Base-by-base conservation (phyloP, 2,113 vertebrate genomes). In the Empidonax alnorum region DNA sequence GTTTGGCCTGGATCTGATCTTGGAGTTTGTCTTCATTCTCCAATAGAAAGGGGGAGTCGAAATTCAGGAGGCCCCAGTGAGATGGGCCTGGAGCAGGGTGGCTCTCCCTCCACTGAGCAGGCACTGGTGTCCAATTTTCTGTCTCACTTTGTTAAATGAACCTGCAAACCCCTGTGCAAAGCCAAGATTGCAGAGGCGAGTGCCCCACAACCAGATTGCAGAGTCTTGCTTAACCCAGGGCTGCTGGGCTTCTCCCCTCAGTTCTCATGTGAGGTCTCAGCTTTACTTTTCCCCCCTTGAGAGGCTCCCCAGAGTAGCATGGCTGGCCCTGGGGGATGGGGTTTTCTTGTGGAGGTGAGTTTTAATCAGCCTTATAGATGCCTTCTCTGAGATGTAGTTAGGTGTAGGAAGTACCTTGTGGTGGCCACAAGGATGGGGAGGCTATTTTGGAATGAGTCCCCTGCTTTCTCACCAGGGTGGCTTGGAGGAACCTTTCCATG, bases 61-160 rank as follows among this genome's bases (percentile, higher is more conserved):
- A 68, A 85, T 46, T 58, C 46, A 31, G 46, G 85, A 83, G 67
- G 75, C 39, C 42, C 39, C 0, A 0, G 59, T 6, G 27, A 90
- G 75, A 63, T 86, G 76, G 68, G 50, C 33, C 88, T 74, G 72
- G 86, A 71, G 76, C 65, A 69, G 67, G 53, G 78, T 37, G 30
- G 35, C 47, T 84, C 88, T 83, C 2, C 2, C 39, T 90, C 75
- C 49, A 7, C 3, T 2, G 39, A 88, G 78, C 87, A 85, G 58
- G 31, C 4, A 0, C 46, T 39, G 67, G 75, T 0, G 15, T 95
- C 94, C 94, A 95, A 58, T 95, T 95, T 96, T 96, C 92, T 96
- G 90, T 95, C 92, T 94, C 6, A 0, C 84, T 94, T 76, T 92
- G 63, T 93, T 94, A 90, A 92, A 92, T 77, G 90, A 90, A 92